These are phyloP conservation scores for Manis crassicaudata DNA, from an alignment of 2,797 vertebrate genomes.

Conservation along the genomic window DNA sequence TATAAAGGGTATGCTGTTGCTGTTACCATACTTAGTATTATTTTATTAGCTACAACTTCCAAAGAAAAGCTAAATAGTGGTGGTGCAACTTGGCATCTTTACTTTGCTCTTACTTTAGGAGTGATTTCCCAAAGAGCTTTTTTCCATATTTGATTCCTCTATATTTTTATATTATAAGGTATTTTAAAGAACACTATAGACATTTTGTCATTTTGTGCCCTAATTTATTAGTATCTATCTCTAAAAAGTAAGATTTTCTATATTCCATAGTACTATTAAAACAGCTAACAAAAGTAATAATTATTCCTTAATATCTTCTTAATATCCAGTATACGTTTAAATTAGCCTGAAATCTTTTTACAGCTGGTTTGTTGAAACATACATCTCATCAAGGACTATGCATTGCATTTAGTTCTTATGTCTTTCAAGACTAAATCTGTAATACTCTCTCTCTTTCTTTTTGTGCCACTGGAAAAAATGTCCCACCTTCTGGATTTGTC, in stretches of 20 bases:
- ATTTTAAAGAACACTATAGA: constrained; percentile 11
- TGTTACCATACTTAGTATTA: background rate
- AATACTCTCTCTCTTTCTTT: background rate
- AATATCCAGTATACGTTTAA: background rate
- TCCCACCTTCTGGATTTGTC: background rate
- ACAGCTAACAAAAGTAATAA: background rate
- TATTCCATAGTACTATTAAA: background rate
- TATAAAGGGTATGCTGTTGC: background rate
- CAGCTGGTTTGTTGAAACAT: background rate
- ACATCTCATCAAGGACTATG: background rate
- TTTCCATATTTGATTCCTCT: background rate
- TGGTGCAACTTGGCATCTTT: background rate
- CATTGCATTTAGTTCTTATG: background rate
- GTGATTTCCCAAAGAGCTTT: background rate
- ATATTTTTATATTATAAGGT: background rate
- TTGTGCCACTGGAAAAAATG: background rate
- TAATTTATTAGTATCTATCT: background rate
- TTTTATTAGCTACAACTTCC: constrained; percentile 19
- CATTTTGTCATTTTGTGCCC: background rate
- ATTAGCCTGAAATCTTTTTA: background rate
- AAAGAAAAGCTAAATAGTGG: background rate
- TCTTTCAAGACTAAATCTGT: background rate
- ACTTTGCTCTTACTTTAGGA: background rate
- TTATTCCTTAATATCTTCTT: background rate
- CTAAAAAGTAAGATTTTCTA: background rate